These are phyloP conservation scores for Gymnopithys bicolor DNA, from an alignment of 2,797 vertebrate genomes.

Conservation along the genomic window DNA sequence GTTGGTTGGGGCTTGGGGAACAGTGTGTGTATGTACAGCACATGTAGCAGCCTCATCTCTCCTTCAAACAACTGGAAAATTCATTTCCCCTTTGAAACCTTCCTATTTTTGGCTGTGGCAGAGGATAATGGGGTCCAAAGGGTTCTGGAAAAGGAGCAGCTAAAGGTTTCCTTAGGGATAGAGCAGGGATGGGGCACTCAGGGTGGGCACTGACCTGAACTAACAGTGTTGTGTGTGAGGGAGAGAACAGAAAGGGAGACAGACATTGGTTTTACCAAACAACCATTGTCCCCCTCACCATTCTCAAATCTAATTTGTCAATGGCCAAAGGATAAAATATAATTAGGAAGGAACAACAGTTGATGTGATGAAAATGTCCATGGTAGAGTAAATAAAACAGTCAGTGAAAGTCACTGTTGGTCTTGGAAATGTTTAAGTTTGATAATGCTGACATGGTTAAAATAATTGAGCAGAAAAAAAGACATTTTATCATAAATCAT, in stretches of 20 bases:
- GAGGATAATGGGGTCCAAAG: not conserved
- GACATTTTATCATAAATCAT: not conserved
- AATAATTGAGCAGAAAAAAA: not conserved
- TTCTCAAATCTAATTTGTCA: not conserved
- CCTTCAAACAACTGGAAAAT: not conserved
- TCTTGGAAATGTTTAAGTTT: not conserved
- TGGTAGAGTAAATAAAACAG: not conserved
- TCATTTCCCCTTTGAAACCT: not conserved
- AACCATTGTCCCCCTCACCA: not conserved
- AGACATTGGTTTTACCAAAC: not conserved
- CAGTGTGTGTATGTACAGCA: not conserved
- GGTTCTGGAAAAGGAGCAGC: not conserved
- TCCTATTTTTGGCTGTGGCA: not conserved
- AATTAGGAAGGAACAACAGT: not conserved
- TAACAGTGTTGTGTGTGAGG: not conserved
- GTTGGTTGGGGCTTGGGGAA: not conserved
- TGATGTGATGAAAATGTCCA: not conserved
- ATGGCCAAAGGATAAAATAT: not conserved
- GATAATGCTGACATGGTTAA: not conserved
- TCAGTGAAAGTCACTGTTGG: not conserved
- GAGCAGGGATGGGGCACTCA: not conserved
- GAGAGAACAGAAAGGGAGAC: not conserved
- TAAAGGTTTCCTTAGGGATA: not conserved
- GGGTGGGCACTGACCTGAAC: not conserved
- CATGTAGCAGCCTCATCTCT: not conserved